Conservation (phyloP, 2,888 invertebrate species). For the Trachelus troglodyta region DNA sequence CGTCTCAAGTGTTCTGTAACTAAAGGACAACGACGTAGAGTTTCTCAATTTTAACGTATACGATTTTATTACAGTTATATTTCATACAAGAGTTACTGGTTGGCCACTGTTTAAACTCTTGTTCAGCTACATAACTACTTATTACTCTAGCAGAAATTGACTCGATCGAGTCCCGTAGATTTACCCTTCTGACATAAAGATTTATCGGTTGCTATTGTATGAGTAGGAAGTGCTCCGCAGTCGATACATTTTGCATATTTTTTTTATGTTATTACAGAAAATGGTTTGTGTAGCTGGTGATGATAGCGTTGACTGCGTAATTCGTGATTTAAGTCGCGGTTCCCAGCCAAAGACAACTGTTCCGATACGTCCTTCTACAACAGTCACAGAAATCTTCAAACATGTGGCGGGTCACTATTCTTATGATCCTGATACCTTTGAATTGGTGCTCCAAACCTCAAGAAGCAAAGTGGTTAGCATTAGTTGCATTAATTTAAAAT, state of each 20-base stretch:
- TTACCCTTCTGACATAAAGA: neutral
- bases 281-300: constrained; percentile 68
- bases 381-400: constrained; percentile 65
- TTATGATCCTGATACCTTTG: constrained; percentile 67
- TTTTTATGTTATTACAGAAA: constrained; percentile 53
- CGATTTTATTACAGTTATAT: neutral
- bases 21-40: neutral
- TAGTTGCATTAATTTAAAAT: neutral
- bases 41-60: neutral
- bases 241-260: neutral
- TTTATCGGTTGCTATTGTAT: neutral
- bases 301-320: constrained; percentile 63
- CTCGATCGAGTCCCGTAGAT: neutral
- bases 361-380: constrained; percentile 62
- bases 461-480: constrained; percentile 19
- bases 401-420: constrained; percentile 67
- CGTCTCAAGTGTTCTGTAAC: neutral
- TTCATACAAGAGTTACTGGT: neutral
- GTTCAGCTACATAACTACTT: neutral
- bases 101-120: too few species aligned
- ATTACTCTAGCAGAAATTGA: neutral
- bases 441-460: constrained; percentile 56
- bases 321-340: constrained; percentile 42
- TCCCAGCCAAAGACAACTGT: constrained; percentile 46
- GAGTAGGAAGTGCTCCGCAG: neutral